Conservation (phyloP, 2,888 invertebrate genomes). For the Oscheius sp. region DNA sequence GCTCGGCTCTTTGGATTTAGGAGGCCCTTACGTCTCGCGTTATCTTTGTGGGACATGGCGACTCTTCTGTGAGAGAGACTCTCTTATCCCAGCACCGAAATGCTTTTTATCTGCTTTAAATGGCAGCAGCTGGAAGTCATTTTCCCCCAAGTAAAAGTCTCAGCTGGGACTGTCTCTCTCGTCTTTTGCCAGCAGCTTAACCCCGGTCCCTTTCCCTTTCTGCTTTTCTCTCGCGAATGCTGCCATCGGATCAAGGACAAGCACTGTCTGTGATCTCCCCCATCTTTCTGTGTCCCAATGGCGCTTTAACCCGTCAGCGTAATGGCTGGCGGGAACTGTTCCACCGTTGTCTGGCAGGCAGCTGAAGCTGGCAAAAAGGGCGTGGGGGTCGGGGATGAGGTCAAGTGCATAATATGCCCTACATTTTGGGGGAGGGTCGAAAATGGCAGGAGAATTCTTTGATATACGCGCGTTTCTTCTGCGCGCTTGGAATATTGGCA, state of each 20-base stretch:
- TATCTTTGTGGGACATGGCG: neutral
- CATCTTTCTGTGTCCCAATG: constrained; percentile 5
- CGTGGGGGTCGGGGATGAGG: neutral
- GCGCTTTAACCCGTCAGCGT: too few relatives aligned
- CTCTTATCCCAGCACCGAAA: too few relatives aligned
- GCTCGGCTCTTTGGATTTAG: neutral
- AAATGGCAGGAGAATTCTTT: too few relatives aligned
- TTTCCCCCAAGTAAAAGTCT: neutral
- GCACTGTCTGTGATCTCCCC: neutral
- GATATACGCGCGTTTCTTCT: too few relatives aligned
- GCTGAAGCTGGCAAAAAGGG: too few relatives aligned
- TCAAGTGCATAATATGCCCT: neutral
- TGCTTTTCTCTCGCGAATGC: neutral
- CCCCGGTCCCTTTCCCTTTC: constrained; percentile 22
- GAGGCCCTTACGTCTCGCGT: neutral
- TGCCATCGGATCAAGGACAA: constrained; percentile 24
- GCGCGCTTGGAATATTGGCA: too few relatives aligned
- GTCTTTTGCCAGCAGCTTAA: constrained; percentile 9
- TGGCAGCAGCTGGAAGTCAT: constrained; percentile 1
- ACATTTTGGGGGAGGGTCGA: neutral
- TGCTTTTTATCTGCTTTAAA: too few relatives aligned
- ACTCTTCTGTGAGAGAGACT: neutral
- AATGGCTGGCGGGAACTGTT: neutral
- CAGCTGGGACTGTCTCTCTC: constrained; percentile 4
- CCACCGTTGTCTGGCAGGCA: neutral